A percentile compares a stretch with the other conserved stretches of the same genome.
Evolutionary conservation across 2,888 invertebrate species (phyloP).

Genomic region (Trachelus iudaicus): DNA sequence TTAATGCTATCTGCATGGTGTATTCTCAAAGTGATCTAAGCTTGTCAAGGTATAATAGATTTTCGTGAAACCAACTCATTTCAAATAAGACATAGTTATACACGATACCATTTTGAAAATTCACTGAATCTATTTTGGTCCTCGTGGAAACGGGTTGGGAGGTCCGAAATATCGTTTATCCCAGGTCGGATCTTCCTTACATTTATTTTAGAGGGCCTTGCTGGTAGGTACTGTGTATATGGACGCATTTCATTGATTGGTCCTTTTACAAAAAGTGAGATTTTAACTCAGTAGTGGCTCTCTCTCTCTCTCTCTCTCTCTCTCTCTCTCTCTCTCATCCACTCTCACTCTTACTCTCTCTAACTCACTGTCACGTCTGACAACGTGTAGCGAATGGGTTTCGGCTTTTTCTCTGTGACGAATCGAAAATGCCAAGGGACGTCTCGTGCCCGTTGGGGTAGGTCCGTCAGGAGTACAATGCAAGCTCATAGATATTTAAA

Average conservation of each 20-base stretch:
- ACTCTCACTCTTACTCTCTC: not conserved
- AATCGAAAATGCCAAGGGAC: slow-evolving; percentile 36
- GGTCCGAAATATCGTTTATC: slow-evolving; percentile 25
- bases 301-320: not conserved
- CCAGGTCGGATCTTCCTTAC: slow-evolving; percentile 22
- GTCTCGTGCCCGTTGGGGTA: slow-evolving; percentile 43
- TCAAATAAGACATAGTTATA: not conserved
- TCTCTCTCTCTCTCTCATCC: not conserved
- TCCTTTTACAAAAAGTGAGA: slow-evolving; percentile 1
- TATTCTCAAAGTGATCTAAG: not conserved
- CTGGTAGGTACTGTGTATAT: not conserved
- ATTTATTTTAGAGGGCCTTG: slow-evolving; percentile 3
- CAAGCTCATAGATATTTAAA: slow-evolving; percentile 6
- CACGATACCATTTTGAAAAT: not conserved
- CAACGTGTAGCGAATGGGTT: slow-evolving; percentile 48
- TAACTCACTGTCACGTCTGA: slow-evolving; percentile 20
- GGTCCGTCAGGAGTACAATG: slow-evolving; percentile 26
- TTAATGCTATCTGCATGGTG: not conserved
- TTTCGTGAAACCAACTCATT: not conserved
- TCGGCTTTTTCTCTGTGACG: slow-evolving; percentile 39
- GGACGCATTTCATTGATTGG: not conserved
- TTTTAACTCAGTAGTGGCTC: not conserved
- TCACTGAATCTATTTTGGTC: not conserved
- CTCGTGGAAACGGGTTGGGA: slow-evolving; percentile 12
- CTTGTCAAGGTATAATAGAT: not conserved